Evolutionary conservation across 2,888 invertebrate genomes (phyloP).

Genomic region (Tiphia femorata): DNA sequence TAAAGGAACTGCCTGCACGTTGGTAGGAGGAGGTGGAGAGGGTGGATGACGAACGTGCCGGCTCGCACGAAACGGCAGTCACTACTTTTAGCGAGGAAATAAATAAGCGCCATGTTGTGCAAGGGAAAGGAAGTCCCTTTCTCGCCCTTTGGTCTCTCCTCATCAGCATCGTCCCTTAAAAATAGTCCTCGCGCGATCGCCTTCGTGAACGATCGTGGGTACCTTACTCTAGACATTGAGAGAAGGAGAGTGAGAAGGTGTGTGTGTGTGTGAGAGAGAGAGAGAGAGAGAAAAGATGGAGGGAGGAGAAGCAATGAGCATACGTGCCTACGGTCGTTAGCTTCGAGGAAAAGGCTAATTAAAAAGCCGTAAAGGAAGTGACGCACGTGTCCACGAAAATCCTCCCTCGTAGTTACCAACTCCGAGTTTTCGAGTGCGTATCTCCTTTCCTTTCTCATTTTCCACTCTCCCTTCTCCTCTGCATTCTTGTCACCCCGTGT

Average conservation of each 20-base stretch:
- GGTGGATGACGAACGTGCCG: constrained; percentile 23
- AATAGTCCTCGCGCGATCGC: neutral
- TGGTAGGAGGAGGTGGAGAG: neutral
- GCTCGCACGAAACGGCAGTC: constrained; percentile 4
- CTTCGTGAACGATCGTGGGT: no score
- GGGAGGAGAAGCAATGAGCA: no score
- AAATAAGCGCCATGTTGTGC: constrained; percentile 41
- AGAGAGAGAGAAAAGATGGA: no score
- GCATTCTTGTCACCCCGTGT: no score
- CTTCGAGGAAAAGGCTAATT: constrained; percentile 47
- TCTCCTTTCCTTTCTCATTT: neutral
- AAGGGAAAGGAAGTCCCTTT: constrained; percentile 5
- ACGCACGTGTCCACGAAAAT: constrained; percentile 36
- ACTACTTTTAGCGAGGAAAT: constrained; percentile 44
- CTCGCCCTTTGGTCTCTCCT: no score
- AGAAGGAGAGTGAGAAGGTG: neutral
- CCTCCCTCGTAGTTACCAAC: neutral
- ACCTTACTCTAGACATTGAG: no score
- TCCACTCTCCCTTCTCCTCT: neutral
- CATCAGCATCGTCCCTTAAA: no score
- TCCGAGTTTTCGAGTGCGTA: no score
- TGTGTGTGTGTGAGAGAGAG: no score
- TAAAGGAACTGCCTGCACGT: constrained; percentile 12
- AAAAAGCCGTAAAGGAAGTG: constrained; percentile 52
- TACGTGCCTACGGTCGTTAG: constrained; percentile 49